Base-by-base conservation (phyloP, 2,797 vertebrate species). In the Cottoperca gobio region DNA sequence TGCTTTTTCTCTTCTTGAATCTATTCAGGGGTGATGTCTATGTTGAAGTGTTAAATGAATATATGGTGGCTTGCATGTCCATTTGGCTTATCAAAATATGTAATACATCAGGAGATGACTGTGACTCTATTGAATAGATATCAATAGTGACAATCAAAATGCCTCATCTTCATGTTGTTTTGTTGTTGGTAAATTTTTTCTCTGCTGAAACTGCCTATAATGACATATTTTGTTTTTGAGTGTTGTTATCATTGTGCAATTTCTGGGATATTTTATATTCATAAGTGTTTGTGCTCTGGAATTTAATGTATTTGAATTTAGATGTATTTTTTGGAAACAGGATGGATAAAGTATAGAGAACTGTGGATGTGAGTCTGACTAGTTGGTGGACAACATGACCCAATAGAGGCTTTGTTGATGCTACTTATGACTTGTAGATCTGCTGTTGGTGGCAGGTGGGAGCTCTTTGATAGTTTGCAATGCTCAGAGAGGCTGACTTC, bases 241-340 rank as follows among this genome's bases (percentile, higher is more conserved):
- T 67, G 11, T 33, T 73, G 12, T 43, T n/a, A 52, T 59, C 4
- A 19, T 26, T 66, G 23, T 49, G 45, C 26, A 64, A 71, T 63
- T 43, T 72, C 40, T 3, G 1, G 16, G 23, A 42, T 17, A 2
- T 23, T 8, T 67, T 54, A 28, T 6, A 31, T 53, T 16, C 11
- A 5, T 13, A n/a, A 53, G 23, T 43, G 45, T 17, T 33, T 5
- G 0, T 28, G 4, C 26, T 73, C 12, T 57, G 11, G 0, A 35
- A 65, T 10, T 40, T 37, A 40, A 52, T 57, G 11, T 23, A 31
- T 63, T 66, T 50, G 3, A 28, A 31, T 53, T 42, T 50, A 11
- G 35, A 17, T 40, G n/a, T n/a, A n/a, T n/a, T n/a, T 31, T 57
- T 66, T 21, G n/a, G 23, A 59, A 58, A 46, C 17, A 46, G 13